phyloP scores from a whole-genome alignment of 2,888 invertebrate genomes.

The Noctua comes region DNA sequence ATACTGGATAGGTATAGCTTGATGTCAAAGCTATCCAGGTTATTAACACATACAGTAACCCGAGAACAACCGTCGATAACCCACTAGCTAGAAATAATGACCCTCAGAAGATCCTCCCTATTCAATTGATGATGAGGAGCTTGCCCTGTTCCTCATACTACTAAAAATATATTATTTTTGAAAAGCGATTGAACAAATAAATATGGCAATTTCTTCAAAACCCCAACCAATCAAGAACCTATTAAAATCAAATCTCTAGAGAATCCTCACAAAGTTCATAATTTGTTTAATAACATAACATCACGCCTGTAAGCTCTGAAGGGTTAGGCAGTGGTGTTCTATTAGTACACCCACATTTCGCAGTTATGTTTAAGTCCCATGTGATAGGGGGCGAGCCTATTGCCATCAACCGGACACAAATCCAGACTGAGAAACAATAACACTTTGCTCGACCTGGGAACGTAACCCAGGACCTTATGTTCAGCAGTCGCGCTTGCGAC shows the following conservation, averaged over 20 bases:
- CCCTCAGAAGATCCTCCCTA: background rate
- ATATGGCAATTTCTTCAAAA: background rate
- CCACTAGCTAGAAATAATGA: background rate
- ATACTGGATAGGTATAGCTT: background rate
- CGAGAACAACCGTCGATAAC: background rate
- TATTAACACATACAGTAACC: background rate
- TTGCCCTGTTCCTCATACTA: background rate
- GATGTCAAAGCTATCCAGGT: background rate
- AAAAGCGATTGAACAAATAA: background rate
- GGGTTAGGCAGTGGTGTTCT: no score
- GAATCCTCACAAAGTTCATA: background rate
- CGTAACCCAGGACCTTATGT: no score
- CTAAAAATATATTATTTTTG: background rate
- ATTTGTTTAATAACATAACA: background rate
- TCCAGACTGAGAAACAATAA: no score
- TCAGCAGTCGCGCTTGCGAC: no score
- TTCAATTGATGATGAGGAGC: background rate
- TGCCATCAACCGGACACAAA: no score
- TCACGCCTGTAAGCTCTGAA: no score
- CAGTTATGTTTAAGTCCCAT: no score
- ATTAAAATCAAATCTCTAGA: background rate
- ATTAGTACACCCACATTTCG: no score
- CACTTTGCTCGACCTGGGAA: no score
- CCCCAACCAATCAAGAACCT: background rate
- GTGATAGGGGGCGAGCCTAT: no score